These are phyloP conservation scores for Pocillopora meandrina DNA, from an alignment of 92 coral and sea anemone species.

Conservation along the genomic window DNA sequence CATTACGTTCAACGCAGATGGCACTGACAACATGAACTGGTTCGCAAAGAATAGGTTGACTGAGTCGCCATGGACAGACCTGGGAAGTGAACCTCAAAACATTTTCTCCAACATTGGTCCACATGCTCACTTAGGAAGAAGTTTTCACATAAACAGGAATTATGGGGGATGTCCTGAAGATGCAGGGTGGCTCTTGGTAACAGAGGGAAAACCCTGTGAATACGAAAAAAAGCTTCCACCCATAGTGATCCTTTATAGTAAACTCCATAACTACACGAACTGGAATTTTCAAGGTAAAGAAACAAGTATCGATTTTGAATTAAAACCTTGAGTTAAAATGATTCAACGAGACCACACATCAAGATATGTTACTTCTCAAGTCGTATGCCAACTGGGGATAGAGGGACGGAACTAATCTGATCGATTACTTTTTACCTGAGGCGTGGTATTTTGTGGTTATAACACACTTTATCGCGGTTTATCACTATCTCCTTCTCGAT, in stretches of 20 bases:
- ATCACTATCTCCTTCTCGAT: too few species aligned
- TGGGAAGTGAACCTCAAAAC: not conserved
- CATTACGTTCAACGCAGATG: constrained; percentile 9
- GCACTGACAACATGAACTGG: constrained; percentile 20
- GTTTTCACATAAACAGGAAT: not conserved
- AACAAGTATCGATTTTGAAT: not conserved
- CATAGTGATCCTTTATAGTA: not conserved
- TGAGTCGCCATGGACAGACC: constrained; percentile 16
- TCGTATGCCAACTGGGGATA: too few species aligned
- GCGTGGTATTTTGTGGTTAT: too few species aligned
- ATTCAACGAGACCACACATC: too few species aligned
- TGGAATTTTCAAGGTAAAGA: not conserved
- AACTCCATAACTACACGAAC: not conserved
- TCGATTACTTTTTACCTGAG: too few species aligned
- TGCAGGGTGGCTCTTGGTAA: not conserved
- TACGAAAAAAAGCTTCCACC: not conserved
- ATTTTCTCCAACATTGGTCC: not conserved
- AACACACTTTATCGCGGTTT: too few species aligned
- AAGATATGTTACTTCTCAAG: too few species aligned
- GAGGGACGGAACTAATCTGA: too few species aligned
- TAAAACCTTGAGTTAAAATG: too few species aligned
- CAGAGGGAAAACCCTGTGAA: not conserved
- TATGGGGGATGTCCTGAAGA: not conserved
- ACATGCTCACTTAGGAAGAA: not conserved
- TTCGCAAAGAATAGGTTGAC: not conserved